These are phyloP conservation scores for Sebastes iracundus DNA, from an alignment of 2,797 vertebrate genomes.

Conservation along the genomic window DNA sequence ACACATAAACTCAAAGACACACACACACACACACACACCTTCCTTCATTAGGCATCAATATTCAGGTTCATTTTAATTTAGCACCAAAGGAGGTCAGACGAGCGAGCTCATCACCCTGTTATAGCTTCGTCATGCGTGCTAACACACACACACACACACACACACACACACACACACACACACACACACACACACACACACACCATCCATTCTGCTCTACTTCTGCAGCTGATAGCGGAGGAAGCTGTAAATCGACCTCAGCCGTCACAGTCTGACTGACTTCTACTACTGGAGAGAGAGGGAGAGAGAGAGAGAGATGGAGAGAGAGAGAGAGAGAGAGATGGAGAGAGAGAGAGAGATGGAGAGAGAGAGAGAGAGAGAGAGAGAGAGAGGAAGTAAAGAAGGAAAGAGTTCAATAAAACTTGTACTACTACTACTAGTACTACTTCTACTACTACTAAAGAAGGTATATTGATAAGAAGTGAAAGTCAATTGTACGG, in stretches of 20 bases:
- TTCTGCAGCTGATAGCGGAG: slow-evolving; percentile 52
- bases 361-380: not conserved
- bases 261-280: slow-evolving; percentile 25
- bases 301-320: not conserved
- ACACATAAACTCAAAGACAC: not conserved
- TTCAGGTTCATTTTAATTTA: slow-evolving; percentile 83
- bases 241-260: slow-evolving; percentile 22
- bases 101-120: slow-evolving; percentile 70
- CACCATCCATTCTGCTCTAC: slow-evolving; percentile 45
- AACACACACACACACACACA: not conserved
- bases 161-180: slow-evolving; percentile 36
- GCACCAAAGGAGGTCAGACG: slow-evolving; percentile 79
- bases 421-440: not conserved
- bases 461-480: no score
- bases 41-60: slow-evolving; percentile 76
- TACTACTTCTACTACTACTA: no score
- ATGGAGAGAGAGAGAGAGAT: not conserved
- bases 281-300: not conserved
- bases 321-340: not conserved
- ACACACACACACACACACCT: slow-evolving; percentile 45
- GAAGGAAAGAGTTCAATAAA: not conserved
- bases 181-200: slow-evolving; percentile 19
- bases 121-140: slow-evolving; percentile 66
- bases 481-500: no score
- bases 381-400: no score